A percentile compares a stretch with the other conserved stretches of the same genome.
Evolutionary conservation across 2,797 vertebrate species (phyloP).

Genomic region (Gymnodraco acuticeps): DNA sequence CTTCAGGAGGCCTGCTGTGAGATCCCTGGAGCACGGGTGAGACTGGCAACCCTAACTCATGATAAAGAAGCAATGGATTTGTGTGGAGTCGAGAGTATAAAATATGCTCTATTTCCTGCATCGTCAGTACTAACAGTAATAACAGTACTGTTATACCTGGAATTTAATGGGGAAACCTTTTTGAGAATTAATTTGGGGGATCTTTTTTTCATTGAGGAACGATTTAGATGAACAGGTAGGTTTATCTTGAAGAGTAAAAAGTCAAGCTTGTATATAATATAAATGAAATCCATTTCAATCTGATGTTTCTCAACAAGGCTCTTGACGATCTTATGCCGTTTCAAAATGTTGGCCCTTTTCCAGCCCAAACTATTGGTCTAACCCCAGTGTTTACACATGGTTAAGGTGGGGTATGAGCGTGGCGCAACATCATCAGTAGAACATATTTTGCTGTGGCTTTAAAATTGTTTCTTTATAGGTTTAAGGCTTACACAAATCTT

Average conservation of each 20-base stretch:
- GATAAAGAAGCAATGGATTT: neutral
- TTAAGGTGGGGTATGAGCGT: neutral
- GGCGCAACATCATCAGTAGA: neutral
- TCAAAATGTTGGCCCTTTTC: too few species aligned
- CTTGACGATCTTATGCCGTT: neutral
- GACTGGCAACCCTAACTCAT: slow-evolving; percentile 43
- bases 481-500: neutral
- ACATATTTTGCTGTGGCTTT: neutral
- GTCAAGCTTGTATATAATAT: neutral
- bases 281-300: too few species aligned
- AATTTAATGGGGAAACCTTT: too few species aligned
- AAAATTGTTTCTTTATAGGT: neutral
- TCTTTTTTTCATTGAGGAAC: neutral
- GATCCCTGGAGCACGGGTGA: slow-evolving; percentile 90
- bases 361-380: neutral
- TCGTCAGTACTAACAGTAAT: neutral
- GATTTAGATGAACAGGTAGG: neutral
- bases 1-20: slow-evolving; percentile 94
- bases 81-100: neutral
- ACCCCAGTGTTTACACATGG: neutral
- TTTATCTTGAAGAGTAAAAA: neutral
- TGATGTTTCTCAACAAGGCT: neutral
- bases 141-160: neutral
- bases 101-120: neutral
- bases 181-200: too few species aligned